Evolutionary conservation across 2,888 invertebrate species (phyloP), one percentile per base, ranked within the genome.

Genomic region (Tetrapedia diversipes): DNA sequence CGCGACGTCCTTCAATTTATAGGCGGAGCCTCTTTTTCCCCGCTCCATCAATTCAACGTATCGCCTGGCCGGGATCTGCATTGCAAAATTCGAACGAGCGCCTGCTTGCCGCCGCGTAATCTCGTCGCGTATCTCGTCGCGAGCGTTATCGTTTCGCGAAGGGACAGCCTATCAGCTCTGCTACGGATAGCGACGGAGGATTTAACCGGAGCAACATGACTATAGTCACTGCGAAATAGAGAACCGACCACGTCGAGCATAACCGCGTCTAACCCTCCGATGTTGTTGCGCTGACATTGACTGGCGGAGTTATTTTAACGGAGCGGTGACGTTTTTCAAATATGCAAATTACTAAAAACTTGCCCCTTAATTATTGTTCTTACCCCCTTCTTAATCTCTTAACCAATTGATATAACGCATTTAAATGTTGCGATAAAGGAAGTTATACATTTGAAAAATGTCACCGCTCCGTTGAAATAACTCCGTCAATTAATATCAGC

Each of bases 41-140:
- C 43, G 77, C 60, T 76, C 66, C 70, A 71, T 82, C 80, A 72
- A 70, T 78, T 74, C 68, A 57, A 61, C 63, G 63, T 82, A 82
- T 85, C 84, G 77, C 61, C 68, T 73, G 69, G 51, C 43, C 57
- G 61, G 79, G 69, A 85, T 79, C 83, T 80, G 85, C 82, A 81
- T 75, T 84, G 84, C 85, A 81, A 84, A 85, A 85, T 85, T 84
- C 85, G 68, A 79, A 63, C 73, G 67, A 76, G 73, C 69, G 60
- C 16, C 11, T 8, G 2, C 29, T n/a, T n/a, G n/a, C 14, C 24
- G 39, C 27, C 69, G 39, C 51, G 78, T 80, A 78, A 77, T 80
- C 80, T 73, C 68, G 70, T 37, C 84, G 72, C 76, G 81, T 71
- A 82, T 82, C 83, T 77, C 64, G n/a, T 64, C 64, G 59, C 75